Evolutionary conservation across 2,113 vertebrate genomes (phyloP), one percentile per base, ranked within the genome.

Genomic region (Verasper variegatus): DNA sequence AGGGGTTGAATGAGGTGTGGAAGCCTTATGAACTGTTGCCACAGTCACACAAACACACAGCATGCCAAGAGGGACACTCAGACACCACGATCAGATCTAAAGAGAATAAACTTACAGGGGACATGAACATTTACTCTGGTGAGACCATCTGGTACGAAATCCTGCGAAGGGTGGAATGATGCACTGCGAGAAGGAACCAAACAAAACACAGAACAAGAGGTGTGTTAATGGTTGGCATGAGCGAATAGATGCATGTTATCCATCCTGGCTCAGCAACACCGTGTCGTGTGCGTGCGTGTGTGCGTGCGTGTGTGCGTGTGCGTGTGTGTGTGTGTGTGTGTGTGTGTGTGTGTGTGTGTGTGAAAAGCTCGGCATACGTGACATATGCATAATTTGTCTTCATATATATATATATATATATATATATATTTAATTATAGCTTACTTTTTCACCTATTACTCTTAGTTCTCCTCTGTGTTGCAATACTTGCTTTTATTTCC

Each of bases 11-110:
- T 42, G 85, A 86, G 80, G 87, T 73, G 82, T 57, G 64, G 85
- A 89, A 66, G 56, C 78, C 70, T 78, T 81, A 85, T 78, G 81
- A 79, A 80, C 58, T 63, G 61, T 76, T 90, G 89, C 92, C 92
- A 91, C 88, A 87, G 81, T 88, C 90, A 89, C 75, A 91, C 93
- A 89, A 87, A 91, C 92, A 93, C 91, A 91, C 83, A 90, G 71
- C 65, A 71, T 59, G 74, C 79, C 71, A 78, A 74, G 26, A 77
- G 13, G 61, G 47, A 73, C 64, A 60, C 31, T 51, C 45, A 71
- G 45, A 68, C 45, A 49, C 59, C 54, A 59, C 55, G 68, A 37
- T 12, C 15, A 23, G 57, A 82, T 45, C 67, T 47, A 35, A 75
- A 27, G 52, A 24, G 55, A 45, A 61, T 67, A 76, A 86, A 74